Evolutionary conservation across 1,140 invertebrate genomes (phyloP), one percentile per base, ranked within the genome.

Genomic region (Metopolophium dirhodum): DNA sequence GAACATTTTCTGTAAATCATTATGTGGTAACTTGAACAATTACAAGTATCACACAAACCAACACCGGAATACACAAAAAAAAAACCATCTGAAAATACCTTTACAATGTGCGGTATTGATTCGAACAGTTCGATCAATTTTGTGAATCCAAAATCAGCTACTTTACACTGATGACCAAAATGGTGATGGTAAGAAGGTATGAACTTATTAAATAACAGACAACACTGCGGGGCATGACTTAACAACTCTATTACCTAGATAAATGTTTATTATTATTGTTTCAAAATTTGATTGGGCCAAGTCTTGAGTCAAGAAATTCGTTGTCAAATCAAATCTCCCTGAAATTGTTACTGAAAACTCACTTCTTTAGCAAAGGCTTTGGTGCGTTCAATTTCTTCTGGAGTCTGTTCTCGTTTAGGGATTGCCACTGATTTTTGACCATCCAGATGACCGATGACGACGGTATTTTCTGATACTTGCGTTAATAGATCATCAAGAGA

Each of bases 181-280:
- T 99, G 98, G 94, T 99, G 98, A 96, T 99, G 99, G 96, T 99
- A 99, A 0, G 98, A 97, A 23, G 98, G 98, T 47, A 99, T 98
- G 95, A 99, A 99, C 95, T 98, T 98, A 94, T 98, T 97, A 95
- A 99, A 99, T 61, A 97, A 95, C 96, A 99, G 98, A 45, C 96
- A 96, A 94, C 97, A 98, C 94, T 98, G 97, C 1, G 98, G 97
- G 37, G 97, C 97, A 95, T 98, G 97, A 94, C 97, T 96, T 11
- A 99, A 96, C 7, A 99, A 95, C 95, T 99, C 98, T 1, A 98
- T 96, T 82, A 97, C 97, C 96, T 98, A 87, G 51, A 91, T 94
- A 83, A 93, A 93, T 51, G 35, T 91, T 93, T 30, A 61, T 61
- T 30, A 61, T 30, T 61, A 61, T 26, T 61, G 11, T n/a, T 68